Conservation (phyloP, 1,140 invertebrate genomes). For the Ceratoteleas bidentatus region DNA sequence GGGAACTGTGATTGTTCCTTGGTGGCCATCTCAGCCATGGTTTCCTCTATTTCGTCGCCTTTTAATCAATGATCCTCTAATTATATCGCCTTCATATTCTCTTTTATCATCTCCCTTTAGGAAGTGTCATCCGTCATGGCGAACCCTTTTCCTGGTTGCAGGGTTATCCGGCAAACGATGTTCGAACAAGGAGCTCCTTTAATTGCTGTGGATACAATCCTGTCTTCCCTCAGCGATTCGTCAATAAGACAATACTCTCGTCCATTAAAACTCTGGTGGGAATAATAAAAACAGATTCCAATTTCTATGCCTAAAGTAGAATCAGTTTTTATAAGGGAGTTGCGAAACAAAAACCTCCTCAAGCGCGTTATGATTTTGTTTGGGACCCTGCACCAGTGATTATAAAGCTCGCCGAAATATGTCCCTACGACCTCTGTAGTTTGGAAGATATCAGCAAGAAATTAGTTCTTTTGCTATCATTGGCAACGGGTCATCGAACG, state of each 20-base stretch:
- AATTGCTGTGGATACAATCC: constrained; percentile 22
- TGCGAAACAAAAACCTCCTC: constrained; percentile 51
- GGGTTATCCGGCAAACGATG: constrained; percentile 39
- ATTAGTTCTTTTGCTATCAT: constrained; percentile 31
- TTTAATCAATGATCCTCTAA: neutral
- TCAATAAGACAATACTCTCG: constrained; percentile 23
- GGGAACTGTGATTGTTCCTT: constrained; percentile 24
- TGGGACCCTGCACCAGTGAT: constrained; percentile 58
- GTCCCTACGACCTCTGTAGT: neutral
- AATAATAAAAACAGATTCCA: constrained; percentile 37
- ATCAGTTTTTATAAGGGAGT: constrained; percentile 65
- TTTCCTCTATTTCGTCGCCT: constrained; percentile 7
- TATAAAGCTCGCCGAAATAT: constrained; percentile 6
- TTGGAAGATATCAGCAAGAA: constrained; percentile 26
- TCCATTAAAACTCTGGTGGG: constrained; percentile 49
- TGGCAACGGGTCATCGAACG: constrained; percentile 27
- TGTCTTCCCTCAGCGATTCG: constrained; percentile 63
- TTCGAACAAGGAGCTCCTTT: neutral
- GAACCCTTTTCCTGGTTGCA: constrained; percentile 12
- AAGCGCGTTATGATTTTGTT: constrained; percentile 58
- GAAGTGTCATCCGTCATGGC: constrained; percentile 41
- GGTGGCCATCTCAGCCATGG: constrained; percentile 21
- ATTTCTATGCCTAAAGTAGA: constrained; percentile 17
- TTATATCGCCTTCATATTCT: constrained; percentile 4
- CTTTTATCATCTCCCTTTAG: constrained; percentile 54